Evolutionary conservation across 2,113 vertebrate genomes (phyloP), one percentile per base, ranked within the genome.

Genomic region (Ctenodactylus gundi): DNA sequence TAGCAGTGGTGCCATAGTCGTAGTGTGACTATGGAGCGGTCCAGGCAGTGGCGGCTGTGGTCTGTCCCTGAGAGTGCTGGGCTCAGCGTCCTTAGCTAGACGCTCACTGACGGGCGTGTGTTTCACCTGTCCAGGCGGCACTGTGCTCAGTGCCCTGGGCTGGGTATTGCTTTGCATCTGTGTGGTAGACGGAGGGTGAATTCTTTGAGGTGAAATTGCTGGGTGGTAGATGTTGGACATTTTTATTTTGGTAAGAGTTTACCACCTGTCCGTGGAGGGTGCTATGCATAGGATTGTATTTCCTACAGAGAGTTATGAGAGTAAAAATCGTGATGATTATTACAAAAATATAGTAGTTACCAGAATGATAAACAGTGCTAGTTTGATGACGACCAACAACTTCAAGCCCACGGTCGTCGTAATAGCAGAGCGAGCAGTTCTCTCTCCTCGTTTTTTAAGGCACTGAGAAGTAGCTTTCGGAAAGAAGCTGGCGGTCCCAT

Each of bases 171-270:
- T 89, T 76, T 80, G 14, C 60, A 91, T 39, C 25, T 34, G 1
- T 89, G 29, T 87, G 75, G 36, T 82, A 9, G 34, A 51, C 29
- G 9, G 73, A 84, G 65, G 85, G 53, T 92, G 72, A 92, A 72
- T 88, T 73, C 72, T 58, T 94, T 53, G 21, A 94, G 46, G 7
- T 70, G 17, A 85, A 91, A 83, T 53, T 72, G 34, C 41, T 84
- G 13, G 14, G 4, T 58, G 46, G 60, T 25, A 85, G 62, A 87
- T 12, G 2, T 55, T 87, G 64, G 84, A 2, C 27, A n/a, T 86
- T 94, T 94, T 92, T 41, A 77, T 77, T 95, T 92, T 93, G 34
- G 20, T 85, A 73, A 88, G 44, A 93, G 90, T 84, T 84, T 77
- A n/a, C 64, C 62, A 84, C 14, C 55, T 25, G 10, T 82, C 53